A percentile compares a stretch with the other conserved stretches of the same genome.
These are phyloP conservation scores for Sialia sialis DNA, from an alignment of 2,113 vertebrate genomes.

Conservation along the genomic window DNA sequence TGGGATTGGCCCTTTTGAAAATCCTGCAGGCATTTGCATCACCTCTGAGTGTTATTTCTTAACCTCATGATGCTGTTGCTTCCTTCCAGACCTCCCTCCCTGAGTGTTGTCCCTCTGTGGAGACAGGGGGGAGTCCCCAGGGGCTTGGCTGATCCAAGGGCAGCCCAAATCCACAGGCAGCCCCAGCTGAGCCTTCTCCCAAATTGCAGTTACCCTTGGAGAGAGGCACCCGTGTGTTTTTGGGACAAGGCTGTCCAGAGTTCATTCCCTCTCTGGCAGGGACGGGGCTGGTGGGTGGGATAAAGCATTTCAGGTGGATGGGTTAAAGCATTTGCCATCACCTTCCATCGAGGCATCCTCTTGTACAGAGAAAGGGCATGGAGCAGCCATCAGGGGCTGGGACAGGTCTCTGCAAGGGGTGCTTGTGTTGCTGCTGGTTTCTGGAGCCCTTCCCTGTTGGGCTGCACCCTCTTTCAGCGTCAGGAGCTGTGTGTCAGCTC, in stretches of 20 bases:
- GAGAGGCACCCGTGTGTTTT: accelerated
- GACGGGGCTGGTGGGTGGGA: neutral
- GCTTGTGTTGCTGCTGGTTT: neutral
- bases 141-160: neutral
- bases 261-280: neutral
- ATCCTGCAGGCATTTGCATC: neutral
- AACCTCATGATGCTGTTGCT: neutral
- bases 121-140: neutral
- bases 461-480: neutral
- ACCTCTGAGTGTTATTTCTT: neutral
- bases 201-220: neutral
- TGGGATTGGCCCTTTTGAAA: neutral
- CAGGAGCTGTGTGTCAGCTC: neutral
- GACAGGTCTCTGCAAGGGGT: neutral
- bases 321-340: neutral
- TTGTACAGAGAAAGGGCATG: accelerated
- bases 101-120: accelerated
- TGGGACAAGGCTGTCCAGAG: neutral
- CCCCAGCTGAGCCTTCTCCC: neutral
- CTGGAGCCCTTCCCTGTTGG: neutral
- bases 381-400: accelerated
- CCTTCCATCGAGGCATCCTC: neutral
- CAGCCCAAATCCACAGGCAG: neutral
- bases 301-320: neutral
- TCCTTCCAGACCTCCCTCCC: neutral